These are phyloP conservation scores for Pagetopsis macropterus DNA, from an alignment of 2,797 vertebrate species.

Conservation along the genomic window DNA sequence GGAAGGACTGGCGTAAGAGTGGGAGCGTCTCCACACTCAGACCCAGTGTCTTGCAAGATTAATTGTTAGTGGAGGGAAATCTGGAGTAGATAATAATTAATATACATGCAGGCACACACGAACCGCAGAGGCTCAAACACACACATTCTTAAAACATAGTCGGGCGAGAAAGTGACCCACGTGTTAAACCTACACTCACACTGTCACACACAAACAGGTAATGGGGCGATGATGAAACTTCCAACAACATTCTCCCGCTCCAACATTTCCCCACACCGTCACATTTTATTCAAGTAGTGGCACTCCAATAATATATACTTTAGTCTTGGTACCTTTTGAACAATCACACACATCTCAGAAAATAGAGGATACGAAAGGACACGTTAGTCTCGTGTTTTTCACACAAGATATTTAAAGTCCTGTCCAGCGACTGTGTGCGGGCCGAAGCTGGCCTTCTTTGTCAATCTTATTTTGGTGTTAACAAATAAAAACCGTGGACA, in stretches of 20 bases:
- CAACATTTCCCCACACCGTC: slow-evolving; percentile 41
- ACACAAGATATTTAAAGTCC: slow-evolving; percentile 15
- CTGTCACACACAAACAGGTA: slow-evolving; percentile 1
- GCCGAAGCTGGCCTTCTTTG: slow-evolving; percentile 20
- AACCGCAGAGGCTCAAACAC: slow-evolving; percentile 27
- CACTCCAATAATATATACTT: slow-evolving; percentile 43
- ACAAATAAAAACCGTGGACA: slow-evolving; percentile 12
- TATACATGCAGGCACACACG: slow-evolving; percentile 56
- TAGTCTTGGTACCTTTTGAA: slow-evolving; percentile 50
- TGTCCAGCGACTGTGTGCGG: slow-evolving; percentile 18
- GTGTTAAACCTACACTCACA: slow-evolving; percentile 6
- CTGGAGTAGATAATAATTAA: slow-evolving; percentile 58
- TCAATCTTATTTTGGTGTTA: not conserved
- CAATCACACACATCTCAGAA: slow-evolving; percentile 42
- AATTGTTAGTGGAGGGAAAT: slow-evolving; percentile 64
- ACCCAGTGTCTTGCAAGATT: slow-evolving; percentile 51
- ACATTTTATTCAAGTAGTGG: slow-evolving; percentile 70
- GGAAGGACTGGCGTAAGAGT: slow-evolving; percentile 49
- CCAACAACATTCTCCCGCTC: slow-evolving; percentile 35
- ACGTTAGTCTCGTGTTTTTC: slow-evolving; percentile 10
- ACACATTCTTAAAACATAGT: slow-evolving; percentile 4
- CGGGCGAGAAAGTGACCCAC: slow-evolving; percentile 16
- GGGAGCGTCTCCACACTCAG: slow-evolving; percentile 36
- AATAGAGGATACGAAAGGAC: slow-evolving; percentile 18
- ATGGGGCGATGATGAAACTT: slow-evolving; percentile 30